Base-by-base conservation (phyloP, 2,113 vertebrate genomes). In the Ctenomys sociabilis region DNA sequence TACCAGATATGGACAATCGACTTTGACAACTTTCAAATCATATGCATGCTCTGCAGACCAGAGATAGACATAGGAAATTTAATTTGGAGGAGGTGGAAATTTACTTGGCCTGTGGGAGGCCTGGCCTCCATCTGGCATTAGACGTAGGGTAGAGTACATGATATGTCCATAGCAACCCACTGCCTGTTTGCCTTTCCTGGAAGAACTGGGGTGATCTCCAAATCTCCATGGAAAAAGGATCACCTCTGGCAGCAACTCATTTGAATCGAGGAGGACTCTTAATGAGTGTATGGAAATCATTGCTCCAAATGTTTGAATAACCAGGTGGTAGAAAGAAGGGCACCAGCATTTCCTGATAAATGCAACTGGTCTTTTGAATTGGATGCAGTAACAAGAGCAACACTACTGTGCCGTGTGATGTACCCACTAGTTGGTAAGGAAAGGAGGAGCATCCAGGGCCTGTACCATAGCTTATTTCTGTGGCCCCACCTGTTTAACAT, bases 241-340 rank as follows among this genome's bases (percentile, higher is more conserved):
- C 88, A 94, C 63, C 43, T 45, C 22, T 35, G 66, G 57, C 96
- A 92, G 98, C 96, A 97, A 96, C 61, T 94, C 68, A 98, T 98
- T 98, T 98, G 97, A 98, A 97, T 97, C 61, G 40, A 94, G 94
- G 93, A 84, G 97, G 88, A 83, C 85, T 96, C 93, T 92, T 95
- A 54, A 59, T 63, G 94, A 40, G 92, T 83, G 8, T 95, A 98
- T 98, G 98, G 96, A 98, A 98, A 98, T 98, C 30, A 0, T 88
- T 86, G 84, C 77, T 97, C 61, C 81, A n/a, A 5, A 10, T 94
- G 97, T 98, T 98, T 98, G 94, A 98, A 96, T 96, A 98, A 59
- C 86, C 93, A 82, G 87, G 92, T 87, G 97, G 97, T 87, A 89
- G 97, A 68, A 96, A 66, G 93, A 70, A 86, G 90, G 77, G 89